Conservation (phyloP, 2,113 vertebrate genomes). For the Apodemus speciosus region DNA sequence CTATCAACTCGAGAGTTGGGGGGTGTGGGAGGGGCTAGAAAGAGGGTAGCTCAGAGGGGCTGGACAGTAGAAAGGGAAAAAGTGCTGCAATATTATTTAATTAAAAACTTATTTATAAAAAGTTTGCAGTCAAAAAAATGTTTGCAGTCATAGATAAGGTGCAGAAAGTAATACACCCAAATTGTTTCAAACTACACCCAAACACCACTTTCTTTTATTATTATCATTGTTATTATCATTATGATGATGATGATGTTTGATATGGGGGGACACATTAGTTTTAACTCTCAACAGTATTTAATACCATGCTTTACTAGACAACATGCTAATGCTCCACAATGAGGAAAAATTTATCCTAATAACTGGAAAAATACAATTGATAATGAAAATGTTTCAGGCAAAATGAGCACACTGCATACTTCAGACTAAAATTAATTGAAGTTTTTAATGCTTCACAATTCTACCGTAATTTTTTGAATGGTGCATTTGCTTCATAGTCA, state of each 20-base stretch:
- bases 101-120: not conserved
- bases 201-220: conserved; percentile 29
- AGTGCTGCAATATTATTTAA: not conserved
- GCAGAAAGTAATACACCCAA: not conserved
- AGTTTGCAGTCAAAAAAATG: not conserved
- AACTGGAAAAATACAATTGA: conserved; percentile 77
- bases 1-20: not conserved
- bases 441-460: conserved; percentile 85
- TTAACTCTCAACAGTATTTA: conserved; percentile 31
- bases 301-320: conserved; percentile 64
- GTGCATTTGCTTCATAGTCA: conserved; percentile 88
- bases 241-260: not conserved
- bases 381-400: conserved; percentile 84
- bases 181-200: not conserved
- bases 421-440: conserved; percentile 89
- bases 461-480: conserved; percentile 88
- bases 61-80: not conserved
- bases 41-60: not conserved
- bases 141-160: not conserved
- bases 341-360: conserved; percentile 79
- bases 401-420: conserved; percentile 82
- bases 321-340: conserved; percentile 61
- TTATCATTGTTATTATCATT: not conserved
- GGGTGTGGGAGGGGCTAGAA: not conserved
- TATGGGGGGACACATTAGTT: not conserved